Percentiles rank a stretch among this genome's conserved stretches.
phyloP scores from a whole-genome alignment of 2,888 invertebrate species.

The Ichneumoninae sp. region DNA sequence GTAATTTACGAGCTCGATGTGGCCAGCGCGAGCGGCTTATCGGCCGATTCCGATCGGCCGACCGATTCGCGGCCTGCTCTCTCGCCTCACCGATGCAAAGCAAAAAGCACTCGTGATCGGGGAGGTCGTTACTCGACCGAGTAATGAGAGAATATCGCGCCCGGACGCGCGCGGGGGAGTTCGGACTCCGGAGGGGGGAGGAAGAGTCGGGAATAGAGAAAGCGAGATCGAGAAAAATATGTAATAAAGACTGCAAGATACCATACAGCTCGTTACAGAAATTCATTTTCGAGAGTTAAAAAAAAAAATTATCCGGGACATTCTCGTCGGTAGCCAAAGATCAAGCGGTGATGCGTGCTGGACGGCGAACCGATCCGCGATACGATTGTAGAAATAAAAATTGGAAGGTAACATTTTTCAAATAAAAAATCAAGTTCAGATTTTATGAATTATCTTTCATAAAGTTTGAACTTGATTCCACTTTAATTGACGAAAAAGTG shows the following conservation, averaged over 20 bases:
- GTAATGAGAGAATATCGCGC: conserved; percentile 77
- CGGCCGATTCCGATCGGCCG: conserved; percentile 76
- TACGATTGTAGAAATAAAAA: too few relatives aligned
- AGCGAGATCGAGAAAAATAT: conserved; percentile 41
- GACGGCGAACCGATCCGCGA: too few relatives aligned
- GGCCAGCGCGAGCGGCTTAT: conserved; percentile 71
- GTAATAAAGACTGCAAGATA: conserved; percentile 27
- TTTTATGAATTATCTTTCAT: too few relatives aligned
- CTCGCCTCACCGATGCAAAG: conserved; percentile 65
- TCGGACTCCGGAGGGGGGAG: conserved; percentile 35
- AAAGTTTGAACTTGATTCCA: too few relatives aligned
- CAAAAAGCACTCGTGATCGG: conserved; percentile 75
- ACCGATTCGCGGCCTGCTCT: conserved; percentile 66
- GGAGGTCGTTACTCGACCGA: conserved; percentile 76
- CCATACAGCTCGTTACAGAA: conserved; percentile 22
- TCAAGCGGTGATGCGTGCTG: too few relatives aligned
- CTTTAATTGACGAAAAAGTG: too few relatives aligned
- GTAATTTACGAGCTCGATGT: conserved; percentile 68
- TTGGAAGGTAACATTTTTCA: too few relatives aligned
- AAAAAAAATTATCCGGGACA: background rate
- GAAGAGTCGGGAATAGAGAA: conserved; percentile 17
- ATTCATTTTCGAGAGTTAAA: background rate
- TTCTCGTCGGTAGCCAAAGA: background rate
- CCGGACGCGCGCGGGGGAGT: conserved; percentile 44
- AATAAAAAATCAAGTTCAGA: too few relatives aligned